Percentiles rank a stretch among this genome's conserved stretches.
These are phyloP conservation scores for Gymnocheta viridis DNA, from an alignment of 2,888 invertebrate genomes.

Conservation along the genomic window DNA sequence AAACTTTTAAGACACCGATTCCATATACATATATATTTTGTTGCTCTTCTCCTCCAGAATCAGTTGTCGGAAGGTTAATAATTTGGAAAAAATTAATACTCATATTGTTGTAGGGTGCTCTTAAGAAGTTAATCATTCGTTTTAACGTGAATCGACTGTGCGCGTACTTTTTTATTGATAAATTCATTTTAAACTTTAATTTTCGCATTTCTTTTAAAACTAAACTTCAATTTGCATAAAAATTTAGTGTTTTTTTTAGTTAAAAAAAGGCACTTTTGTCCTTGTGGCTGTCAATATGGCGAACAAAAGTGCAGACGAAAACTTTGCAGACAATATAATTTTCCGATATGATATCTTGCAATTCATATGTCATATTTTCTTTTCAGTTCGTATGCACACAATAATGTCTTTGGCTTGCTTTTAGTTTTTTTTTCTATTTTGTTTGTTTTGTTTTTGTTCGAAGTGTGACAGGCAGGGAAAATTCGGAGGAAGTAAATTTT, in stretches of 20 bases:
- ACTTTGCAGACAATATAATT: slow-evolving; percentile 54
- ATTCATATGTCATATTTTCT: slow-evolving; percentile 13
- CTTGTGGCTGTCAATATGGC: slow-evolving; percentile 28
- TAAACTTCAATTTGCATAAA: slow-evolving; percentile 33
- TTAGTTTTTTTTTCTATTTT: too few species aligned
- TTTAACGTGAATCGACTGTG: too few species aligned
- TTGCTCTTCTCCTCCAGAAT: too few species aligned
- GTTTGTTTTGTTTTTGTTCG: background rate
- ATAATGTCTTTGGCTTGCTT: slow-evolving; percentile 28
- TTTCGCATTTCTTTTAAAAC: background rate
- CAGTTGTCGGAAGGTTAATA: too few species aligned
- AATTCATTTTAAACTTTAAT: background rate
- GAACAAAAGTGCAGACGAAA: slow-evolving; percentile 48
- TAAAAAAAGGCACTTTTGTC: background rate
- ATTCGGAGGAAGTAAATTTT: background rate
- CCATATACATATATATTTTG: too few species aligned
- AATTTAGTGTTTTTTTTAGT: slow-evolving; percentile 15
- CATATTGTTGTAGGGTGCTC: too few species aligned
- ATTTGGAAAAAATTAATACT: too few species aligned
- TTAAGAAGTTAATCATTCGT: too few species aligned
- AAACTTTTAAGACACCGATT: too few species aligned
- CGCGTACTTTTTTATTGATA: background rate
- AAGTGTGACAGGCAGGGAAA: background rate
- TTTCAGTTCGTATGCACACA: background rate
- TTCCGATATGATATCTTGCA: slow-evolving; percentile 17